phyloP scores from a whole-genome alignment of 2,797 vertebrate species.

The Urophycis tenuis region DNA sequence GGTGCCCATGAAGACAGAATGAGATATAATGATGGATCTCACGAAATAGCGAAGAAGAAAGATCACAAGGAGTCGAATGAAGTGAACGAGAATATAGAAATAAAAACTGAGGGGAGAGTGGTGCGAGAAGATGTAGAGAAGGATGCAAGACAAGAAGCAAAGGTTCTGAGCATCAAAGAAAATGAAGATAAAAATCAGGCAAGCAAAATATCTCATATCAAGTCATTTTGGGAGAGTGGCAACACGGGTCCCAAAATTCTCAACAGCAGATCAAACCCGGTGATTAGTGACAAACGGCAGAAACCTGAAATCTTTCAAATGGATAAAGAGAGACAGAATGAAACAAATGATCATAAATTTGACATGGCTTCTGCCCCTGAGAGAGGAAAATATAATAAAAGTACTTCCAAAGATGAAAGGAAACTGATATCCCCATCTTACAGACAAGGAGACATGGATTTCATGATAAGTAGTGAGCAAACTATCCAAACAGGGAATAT shows the following conservation, averaged over 20 bases:
- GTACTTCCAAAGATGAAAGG: constrained; percentile 20
- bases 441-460: constrained; percentile 12
- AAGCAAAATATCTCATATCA: constrained; percentile 72
- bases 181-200: constrained; percentile 50
- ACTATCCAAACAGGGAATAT: constrained; percentile 13
- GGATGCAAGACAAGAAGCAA: constrained; percentile 9
- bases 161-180: constrained; percentile 34
- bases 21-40: constrained; percentile 29
- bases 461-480: constrained; percentile 5
- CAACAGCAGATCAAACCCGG: constrained; percentile 44
- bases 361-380: constrained; percentile 20
- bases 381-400: constrained; percentile 25
- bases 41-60: constrained; percentile 25
- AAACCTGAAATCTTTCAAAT: constrained; percentile 15
- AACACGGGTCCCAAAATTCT: constrained; percentile 56
- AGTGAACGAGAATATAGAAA: constrained; percentile 19
- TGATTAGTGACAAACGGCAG: constrained; percentile 36
- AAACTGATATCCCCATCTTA: constrained; percentile 13
- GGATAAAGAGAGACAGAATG: constrained; percentile 29
- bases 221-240: constrained; percentile 81
- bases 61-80: constrained; percentile 15
- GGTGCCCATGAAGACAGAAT: constrained; percentile 7
- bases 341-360: constrained; percentile 16
- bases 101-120: constrained; percentile 26
- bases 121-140: constrained; percentile 27